Base-by-base conservation (phyloP, 2,888 invertebrate species). In the Drosophila limbata region DNA sequence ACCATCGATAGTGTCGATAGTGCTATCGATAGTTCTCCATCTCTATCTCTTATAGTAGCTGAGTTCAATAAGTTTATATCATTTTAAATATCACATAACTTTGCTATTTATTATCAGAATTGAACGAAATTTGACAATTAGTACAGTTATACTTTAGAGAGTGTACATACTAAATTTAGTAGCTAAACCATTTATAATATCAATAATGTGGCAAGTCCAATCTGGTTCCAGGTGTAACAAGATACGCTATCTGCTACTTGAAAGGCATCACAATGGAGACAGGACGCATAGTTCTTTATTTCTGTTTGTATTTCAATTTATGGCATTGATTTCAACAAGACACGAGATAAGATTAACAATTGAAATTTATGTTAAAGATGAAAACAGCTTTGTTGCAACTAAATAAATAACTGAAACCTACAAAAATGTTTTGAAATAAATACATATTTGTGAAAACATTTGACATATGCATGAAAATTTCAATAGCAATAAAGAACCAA, bases 311-410 rank as follows among this genome's bases (percentile, higher is more conserved):
- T 40, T 25, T 28, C 11, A 51, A 67, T 60, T 72, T 62, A 77
- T 48, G 55, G 59, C 77, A 67, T 60, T 72, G 67, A 72, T 63
- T 77, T 60, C 57, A 52, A 25, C 37, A 31, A 9, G 33, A 57
- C 28, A 42, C 47, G 15, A n/a, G 73, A 77, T 77, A 73, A 75
- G 78, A 67, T 75, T 67, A 67, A 50, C 40, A 66, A 72, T 50
- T 56, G 40, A 56, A 51, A 69, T 50, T 33, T 17, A 57, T 53
- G 39, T 52, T 37, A 44, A 42, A n/a, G 28, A 39, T 3, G 37
- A 31, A 39, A 0, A 55, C 8, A 15, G 40, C 21, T 31, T 15
- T 15, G 33, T n/a, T 6, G n/a, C 13, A 11, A 42, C 15, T n/a
- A 42, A 31, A 51, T 15, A 57, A 48, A 55, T 42, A 15, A 53